Conservation (phyloP, 2,113 vertebrate species). For the Cryptotis parvus region DNA sequence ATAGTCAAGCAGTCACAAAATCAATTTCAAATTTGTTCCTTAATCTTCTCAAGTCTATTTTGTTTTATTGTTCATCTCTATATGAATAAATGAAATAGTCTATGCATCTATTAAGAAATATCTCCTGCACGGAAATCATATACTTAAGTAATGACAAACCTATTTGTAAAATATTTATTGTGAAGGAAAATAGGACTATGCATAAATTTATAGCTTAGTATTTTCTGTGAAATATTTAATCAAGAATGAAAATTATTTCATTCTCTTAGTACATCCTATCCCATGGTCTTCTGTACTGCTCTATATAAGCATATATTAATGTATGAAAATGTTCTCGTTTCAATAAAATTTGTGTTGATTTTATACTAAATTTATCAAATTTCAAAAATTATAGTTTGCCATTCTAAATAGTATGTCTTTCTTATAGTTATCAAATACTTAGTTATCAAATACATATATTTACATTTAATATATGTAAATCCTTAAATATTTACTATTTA, state of each 20-base stretch:
- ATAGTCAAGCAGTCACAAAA: conserved; percentile 9
- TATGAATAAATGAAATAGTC: conserved; percentile 11
- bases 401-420: no score
- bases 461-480: no score
- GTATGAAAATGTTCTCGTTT: not conserved
- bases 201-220: not conserved
- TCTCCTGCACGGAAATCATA: not conserved
- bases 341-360: no score
- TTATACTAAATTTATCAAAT: no score
- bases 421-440: no score
- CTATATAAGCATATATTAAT: not conserved
- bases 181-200: not conserved
- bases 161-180: not conserved
- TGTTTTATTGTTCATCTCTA: not conserved
- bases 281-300: not conserved
- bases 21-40: conserved; percentile 24
- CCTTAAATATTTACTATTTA: no score
- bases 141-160: conserved; percentile 14
- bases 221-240: no score
- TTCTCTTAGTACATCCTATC: not conserved
- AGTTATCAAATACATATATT: no score
- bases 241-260: no score
- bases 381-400: no score
- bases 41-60: not conserved
- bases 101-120: conserved; percentile 29